Evolutionary conservation across 2,113 vertebrate species (phyloP), one percentile per base, ranked within the genome.

Genomic region (Machaerirhynchus nigripectus): DNA sequence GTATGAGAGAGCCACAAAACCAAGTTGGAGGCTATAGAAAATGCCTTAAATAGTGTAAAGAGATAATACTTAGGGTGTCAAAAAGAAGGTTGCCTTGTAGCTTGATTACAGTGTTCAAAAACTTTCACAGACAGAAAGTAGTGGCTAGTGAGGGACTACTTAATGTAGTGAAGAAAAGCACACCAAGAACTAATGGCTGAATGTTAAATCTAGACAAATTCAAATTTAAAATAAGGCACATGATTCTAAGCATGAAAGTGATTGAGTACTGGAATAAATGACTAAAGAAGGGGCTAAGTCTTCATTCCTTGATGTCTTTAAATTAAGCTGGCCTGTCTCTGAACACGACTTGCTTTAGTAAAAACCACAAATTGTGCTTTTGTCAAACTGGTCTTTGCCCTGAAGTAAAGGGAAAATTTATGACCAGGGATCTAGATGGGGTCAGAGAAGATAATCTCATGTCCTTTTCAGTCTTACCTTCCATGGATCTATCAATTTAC

Each of bases 321-420:
- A 78, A 90, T 87, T 23, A 89, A 81, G 37, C 35, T 88, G 64
- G 39, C 13, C 60, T 92, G 27, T 67, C 50, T 77, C 76, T 90
- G 37, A 52, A 88, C 39, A 93, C 20, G 16, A 74, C 37, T 64
- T 71, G 30, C 61, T 65, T 84, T 60, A 87, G 64, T 28, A 77
- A 94, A 92, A 89, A 3, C 1, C 44, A 75, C 30, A 78, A 89
- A 90, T 7, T 39, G n/a, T 74, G 46, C 50, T 86, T 92, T 70
- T 63, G 23, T 77, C 73, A 92, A 76, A 63, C n/a, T 27, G 26
- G 28, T 74, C 56, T 71, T 81, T 1, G 2, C 8, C 21, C 28
- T 71, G 31, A 84, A 86, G 15, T 44, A 88, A 74, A 89, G 87
- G n/a, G 42, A 78, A 90, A 88, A 95, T 93, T 94, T 89, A 96